Conservation (phyloP, 2,113 vertebrate genomes). For the Perognathus longimembris region DNA sequence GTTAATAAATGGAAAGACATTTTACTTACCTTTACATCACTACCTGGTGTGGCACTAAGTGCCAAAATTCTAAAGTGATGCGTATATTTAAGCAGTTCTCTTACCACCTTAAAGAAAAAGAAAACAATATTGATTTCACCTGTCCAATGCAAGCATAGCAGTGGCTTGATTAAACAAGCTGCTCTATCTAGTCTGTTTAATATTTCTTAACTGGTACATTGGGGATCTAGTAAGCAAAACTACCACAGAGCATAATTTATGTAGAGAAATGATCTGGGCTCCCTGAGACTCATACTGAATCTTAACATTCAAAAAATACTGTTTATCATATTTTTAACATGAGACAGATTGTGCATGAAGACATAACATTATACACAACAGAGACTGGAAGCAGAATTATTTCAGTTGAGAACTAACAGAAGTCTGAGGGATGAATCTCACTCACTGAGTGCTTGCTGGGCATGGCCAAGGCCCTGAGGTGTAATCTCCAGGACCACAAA, state of each 20-base stretch:
- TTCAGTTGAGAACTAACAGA: slow-evolving; percentile 51
- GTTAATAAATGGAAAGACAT: slow-evolving; percentile 23
- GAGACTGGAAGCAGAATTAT: background rate
- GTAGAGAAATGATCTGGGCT: slow-evolving; percentile 25
- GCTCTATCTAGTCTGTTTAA: slow-evolving; percentile 4
- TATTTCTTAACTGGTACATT: background rate
- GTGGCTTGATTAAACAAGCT: slow-evolving; percentile 9
- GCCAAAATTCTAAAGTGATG: slow-evolving; percentile 94
- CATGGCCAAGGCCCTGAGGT: background rate
- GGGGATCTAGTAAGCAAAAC: background rate
- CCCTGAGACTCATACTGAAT: background rate
- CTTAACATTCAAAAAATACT: background rate
- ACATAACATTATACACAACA: background rate
- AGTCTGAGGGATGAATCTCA: background rate
- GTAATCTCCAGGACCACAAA: background rate
- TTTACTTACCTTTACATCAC: slow-evolving; percentile 91
- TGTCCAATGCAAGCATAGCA: slow-evolving; percentile 24
- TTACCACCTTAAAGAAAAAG: slow-evolving; percentile 89
- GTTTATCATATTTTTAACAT: background rate
- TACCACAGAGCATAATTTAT: background rate
- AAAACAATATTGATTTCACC: slow-evolving; percentile 48
- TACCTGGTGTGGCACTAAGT: slow-evolving; percentile 96
- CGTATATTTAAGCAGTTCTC: slow-evolving; percentile 92
- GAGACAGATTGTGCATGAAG: background rate
- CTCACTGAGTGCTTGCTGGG: background rate